A percentile compares a stretch with the other conserved stretches of the same genome.
phyloP scores from a whole-genome alignment of 2,888 invertebrate genomes.

The Scaptomyza tumidula region DNA sequence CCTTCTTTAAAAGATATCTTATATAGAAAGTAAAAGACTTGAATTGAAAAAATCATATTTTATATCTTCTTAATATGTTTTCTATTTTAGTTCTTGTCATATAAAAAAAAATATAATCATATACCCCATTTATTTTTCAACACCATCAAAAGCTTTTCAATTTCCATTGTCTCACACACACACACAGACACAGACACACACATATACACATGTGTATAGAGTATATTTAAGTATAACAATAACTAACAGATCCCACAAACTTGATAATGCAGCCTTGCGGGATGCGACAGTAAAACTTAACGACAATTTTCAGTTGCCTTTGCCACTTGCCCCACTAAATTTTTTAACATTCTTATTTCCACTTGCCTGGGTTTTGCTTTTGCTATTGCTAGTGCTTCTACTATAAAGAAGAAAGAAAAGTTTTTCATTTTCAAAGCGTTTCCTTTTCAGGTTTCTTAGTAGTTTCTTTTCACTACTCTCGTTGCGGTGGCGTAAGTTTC shows the following conservation, averaged over 20 bases:
- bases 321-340: conserved; percentile 49
- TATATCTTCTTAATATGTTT: background rate
- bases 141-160: conserved; percentile 9
- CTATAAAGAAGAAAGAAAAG: conserved; percentile 13
- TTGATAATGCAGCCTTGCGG: conserved; percentile 36
- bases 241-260: conserved; percentile 35
- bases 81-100: background rate
- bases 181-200: background rate
- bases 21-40: too few species aligned
- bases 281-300: conserved; percentile 46
- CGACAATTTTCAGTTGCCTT: conserved; percentile 50
- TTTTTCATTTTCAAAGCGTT: conserved; percentile 50
- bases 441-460: conserved; percentile 17
- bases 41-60: too few species aligned
- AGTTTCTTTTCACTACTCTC: conserved; percentile 14
- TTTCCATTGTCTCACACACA: conserved; percentile 9
- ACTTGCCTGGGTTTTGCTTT: conserved; percentile 30
- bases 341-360: conserved; percentile 59
- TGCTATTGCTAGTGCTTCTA: too few species aligned
- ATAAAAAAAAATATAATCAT: background rate
- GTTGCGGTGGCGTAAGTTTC: conserved; percentile 51
- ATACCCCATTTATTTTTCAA: background rate
- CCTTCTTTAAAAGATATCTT: background rate
- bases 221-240: conserved; percentile 6
- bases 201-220: background rate